These are phyloP conservation scores for Hypercompe scribonia DNA, from an alignment of 2,888 invertebrate species.

Conservation along the genomic window DNA sequence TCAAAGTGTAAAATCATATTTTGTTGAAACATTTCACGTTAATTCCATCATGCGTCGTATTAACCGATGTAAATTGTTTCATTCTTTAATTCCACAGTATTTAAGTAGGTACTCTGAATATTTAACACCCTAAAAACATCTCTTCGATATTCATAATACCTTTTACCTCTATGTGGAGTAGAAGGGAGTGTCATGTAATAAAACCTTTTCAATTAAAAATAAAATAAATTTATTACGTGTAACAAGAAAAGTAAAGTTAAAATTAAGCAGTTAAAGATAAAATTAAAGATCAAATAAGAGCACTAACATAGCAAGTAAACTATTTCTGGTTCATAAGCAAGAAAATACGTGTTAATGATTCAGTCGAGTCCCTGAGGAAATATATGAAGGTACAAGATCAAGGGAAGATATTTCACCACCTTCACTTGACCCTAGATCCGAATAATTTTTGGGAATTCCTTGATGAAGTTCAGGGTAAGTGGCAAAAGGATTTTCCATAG, in stretches of 20 bases:
- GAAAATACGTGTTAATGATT: not conserved
- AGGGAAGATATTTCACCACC: slow-evolving; percentile 4
- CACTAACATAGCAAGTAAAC: not conserved
- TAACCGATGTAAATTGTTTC: not conserved
- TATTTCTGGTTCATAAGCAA: not conserved
- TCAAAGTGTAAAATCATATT: no score
- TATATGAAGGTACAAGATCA: slow-evolving; percentile 1
- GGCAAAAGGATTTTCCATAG: slow-evolving; percentile 85
- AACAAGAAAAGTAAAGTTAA: not conserved
- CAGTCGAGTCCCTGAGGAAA: not conserved
- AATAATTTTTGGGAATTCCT: slow-evolving; percentile 31
- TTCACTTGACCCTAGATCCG: slow-evolving; percentile 3
- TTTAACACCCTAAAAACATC: no score
- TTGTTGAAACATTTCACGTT: no score
- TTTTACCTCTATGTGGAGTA: not conserved
- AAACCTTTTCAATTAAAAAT: not conserved
- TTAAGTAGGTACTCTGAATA: not conserved
- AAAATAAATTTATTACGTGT: not conserved
- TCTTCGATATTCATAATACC: no score
- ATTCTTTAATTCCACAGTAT: not conserved
- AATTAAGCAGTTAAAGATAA: not conserved
- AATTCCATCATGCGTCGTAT: no score
- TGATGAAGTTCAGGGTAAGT: slow-evolving; percentile 74
- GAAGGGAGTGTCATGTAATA: not conserved
- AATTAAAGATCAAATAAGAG: not conserved